Evolutionary conservation across 23 tunicate species (phyloP).

Genomic region (Botrylloides violaceus): DNA sequence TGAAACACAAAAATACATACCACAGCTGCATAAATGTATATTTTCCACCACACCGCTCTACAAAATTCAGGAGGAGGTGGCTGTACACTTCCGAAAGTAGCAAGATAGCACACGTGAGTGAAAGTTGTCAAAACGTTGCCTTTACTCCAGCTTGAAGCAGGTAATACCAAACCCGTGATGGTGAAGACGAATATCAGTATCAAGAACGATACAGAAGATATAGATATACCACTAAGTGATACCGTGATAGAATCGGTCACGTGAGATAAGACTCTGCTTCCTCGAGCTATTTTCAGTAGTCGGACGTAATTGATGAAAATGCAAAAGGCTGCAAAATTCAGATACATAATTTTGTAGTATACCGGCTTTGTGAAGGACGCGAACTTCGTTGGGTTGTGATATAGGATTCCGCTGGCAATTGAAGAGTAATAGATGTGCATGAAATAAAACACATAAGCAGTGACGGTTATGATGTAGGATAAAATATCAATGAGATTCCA

Average conservation of each 20-base stretch:
- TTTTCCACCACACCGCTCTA: constrained; percentile 23
- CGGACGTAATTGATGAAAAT: constrained; percentile 43
- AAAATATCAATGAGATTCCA: constrained; percentile 40
- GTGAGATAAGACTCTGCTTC: constrained; percentile 46
- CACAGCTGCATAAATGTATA: constrained; percentile 28
- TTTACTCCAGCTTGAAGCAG: constrained; percentile 2
- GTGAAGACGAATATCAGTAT: constrained; percentile 11
- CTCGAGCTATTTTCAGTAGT: constrained; percentile 48
- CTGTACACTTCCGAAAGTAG: background rate
- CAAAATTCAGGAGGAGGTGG: constrained; percentile 14
- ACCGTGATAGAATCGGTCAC: constrained; percentile 35
- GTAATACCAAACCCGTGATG: constrained; percentile 21
- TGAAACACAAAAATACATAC: constrained; percentile 21
- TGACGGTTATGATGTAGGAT: constrained; percentile 3
- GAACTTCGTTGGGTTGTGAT: constrained; percentile 29
- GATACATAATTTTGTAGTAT: constrained; percentile 4
- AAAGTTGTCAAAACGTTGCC: constrained; percentile 20
- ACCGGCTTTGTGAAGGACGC: constrained; percentile 47
- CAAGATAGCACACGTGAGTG: constrained; percentile 23
- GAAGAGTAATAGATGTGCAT: constrained; percentile 6
- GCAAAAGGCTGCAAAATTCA: constrained; percentile 10
- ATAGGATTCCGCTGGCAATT: background rate
- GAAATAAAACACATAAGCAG: constrained; percentile 34
- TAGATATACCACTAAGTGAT: constrained; percentile 15
- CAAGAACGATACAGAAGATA: background rate